These are phyloP conservation scores for Cyclophora albipunctata DNA, from an alignment of 2,888 invertebrate species.

Conservation along the genomic window DNA sequence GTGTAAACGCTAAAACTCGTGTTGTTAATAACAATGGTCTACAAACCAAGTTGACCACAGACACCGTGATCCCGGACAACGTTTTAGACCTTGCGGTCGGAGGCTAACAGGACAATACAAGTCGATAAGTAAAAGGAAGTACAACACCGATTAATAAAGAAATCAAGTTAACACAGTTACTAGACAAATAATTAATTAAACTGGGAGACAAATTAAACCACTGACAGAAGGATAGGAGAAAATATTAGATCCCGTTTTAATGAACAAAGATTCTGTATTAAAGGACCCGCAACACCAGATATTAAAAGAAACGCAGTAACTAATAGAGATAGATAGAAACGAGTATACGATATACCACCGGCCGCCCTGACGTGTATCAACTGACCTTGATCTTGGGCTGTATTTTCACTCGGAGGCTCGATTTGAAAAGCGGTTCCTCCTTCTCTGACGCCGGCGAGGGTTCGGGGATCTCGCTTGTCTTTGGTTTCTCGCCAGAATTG, in stretches of 20 bases:
- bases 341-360: constrained; percentile 25
- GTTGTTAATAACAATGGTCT: constrained; percentile 42
- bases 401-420: constrained; percentile 58
- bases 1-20: constrained; percentile 42
- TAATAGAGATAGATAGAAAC: constrained; percentile 48
- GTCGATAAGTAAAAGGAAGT: constrained; percentile 45
- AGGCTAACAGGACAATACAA: constrained; percentile 64
- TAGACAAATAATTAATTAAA: constrained; percentile 21
- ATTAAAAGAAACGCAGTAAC: constrained; percentile 44
- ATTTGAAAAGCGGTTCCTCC: constrained; percentile 68
- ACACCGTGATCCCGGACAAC: constrained; percentile 70
- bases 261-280: constrained; percentile 24
- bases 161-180: constrained; percentile 10
- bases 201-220: constrained; percentile 19
- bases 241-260: constrained; percentile 23
- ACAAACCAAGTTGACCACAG: constrained; percentile 74
- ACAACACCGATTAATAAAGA: constrained; percentile 29
- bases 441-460: constrained; percentile 52
- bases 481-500: constrained; percentile 45
- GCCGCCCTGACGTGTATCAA: constrained; percentile 26
- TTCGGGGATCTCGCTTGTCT: constrained; percentile 36
- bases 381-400: constrained; percentile 64
- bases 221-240: constrained; percentile 1
- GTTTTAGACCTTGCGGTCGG: constrained; percentile 67
- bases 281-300: constrained; percentile 38